Evolutionary conservation across 2,797 vertebrate genomes (phyloP).

Genomic region (Poecilia velifera): DNA sequence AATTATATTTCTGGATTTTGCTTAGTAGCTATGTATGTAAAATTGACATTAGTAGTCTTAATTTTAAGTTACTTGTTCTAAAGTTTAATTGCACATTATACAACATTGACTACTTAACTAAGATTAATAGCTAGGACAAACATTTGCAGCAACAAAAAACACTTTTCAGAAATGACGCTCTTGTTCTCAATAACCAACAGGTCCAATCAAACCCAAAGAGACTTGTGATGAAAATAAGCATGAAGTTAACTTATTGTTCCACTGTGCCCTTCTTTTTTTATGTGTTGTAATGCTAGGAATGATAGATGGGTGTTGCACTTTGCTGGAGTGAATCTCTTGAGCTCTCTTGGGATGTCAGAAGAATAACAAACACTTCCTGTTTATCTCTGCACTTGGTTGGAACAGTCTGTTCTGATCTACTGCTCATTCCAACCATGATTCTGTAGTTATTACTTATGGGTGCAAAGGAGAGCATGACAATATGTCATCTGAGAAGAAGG

Average conservation of each 20-base stretch:
- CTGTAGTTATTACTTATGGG: constrained; percentile 8
- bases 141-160: neutral
- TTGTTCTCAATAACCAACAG: constrained; percentile 37
- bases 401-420: constrained; percentile 55
- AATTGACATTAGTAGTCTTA: neutral
- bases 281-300: constrained; percentile 30
- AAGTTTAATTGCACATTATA: constrained; percentile 1
- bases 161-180: constrained; percentile 33
- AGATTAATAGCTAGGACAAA: constrained; percentile 2
- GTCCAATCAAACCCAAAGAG: constrained; percentile 27
- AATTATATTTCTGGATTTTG: neutral
- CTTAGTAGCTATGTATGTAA: neutral
- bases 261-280: constrained; percentile 9
- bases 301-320: constrained; percentile 40
- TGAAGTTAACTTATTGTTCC: constrained; percentile 6
- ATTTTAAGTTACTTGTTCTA: neutral
- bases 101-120: neutral
- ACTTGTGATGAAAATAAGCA: constrained; percentile 36
- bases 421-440: constrained; percentile 44
- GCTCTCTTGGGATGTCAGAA: constrained; percentile 52
- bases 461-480: neutral
- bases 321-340: constrained; percentile 38
- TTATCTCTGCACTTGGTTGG: constrained; percentile 64
- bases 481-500: neutral
- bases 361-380: constrained; percentile 79